These are phyloP conservation scores for Acanthoscelides obtectus DNA, from an alignment of 2,888 invertebrate genomes.

Conservation along the genomic window DNA sequence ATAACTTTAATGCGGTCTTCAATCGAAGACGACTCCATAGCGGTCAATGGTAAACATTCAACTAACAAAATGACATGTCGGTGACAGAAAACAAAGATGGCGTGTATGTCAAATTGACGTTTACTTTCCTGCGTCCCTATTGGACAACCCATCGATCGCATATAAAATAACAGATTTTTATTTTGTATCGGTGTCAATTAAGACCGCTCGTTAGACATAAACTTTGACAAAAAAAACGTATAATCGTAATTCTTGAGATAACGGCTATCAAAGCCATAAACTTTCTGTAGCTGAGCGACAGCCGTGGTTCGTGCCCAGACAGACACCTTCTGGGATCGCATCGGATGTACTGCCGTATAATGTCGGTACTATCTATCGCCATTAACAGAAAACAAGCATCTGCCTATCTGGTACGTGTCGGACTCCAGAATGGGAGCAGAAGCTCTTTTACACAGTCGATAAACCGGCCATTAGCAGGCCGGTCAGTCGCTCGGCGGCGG, in stretches of 20 bases:
- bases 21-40: too few relatives aligned
- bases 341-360: not conserved
- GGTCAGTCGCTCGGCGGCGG: not conserved
- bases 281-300: not conserved
- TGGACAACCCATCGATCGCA: too few relatives aligned
- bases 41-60: too few relatives aligned
- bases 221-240: not conserved
- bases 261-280: not conserved
- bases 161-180: too few relatives aligned
- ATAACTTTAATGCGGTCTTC: too few relatives aligned
- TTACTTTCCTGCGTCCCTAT: too few relatives aligned
- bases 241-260: not conserved
- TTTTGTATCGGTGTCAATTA: too few relatives aligned
- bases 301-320: not conserved
- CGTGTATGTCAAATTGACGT: too few relatives aligned
- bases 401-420: not conserved
- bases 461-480: not conserved
- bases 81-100: too few relatives aligned
- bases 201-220: too few relatives aligned
- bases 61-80: too few relatives aligned
- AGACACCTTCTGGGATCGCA: not conserved
- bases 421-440: not conserved
- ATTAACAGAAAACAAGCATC: not conserved
- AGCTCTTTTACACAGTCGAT: not conserved
- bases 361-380: not conserved